Evolutionary conservation across 2,797 vertebrate genomes (phyloP), one percentile per base, ranked within the genome.

Genomic region (Hipposideros larvatus): DNA sequence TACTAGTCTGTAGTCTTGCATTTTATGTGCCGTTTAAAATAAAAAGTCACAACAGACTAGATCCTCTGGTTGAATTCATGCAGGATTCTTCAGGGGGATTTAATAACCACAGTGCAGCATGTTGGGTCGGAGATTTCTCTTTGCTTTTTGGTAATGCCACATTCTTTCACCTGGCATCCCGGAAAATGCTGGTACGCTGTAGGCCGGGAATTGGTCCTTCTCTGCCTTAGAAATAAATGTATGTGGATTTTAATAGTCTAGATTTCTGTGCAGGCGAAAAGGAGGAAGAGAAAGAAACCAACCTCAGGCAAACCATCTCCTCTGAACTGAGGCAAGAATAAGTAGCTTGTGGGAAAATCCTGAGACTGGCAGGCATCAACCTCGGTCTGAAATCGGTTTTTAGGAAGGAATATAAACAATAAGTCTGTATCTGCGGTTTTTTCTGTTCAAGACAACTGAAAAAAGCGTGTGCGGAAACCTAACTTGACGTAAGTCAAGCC

Each of bases 61-160:
- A 14, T 16, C 55, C 46, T 11, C 26, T 24, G 66, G 18, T 2
- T n/a, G 34, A 55, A 75, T 6, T 13, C 46, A 46, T 0, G 0
- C 4, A 61, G 65, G 7, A 26, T 63, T 51, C 53, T 21, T 63
- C 8, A 57, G 71, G 46, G 34, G 68, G n/a, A 82, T 11, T 31
- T 4, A 8, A 59, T 1, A 21, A 9, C 16, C 37, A 41, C 37
- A 13, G 11, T 0, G 31, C 28, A 63, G 16, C 53, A 57, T 7
- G 75, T 43, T 9, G 11, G 66, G 19, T 3, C 22, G 5, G 6
- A 31, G 57, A 15, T 0, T 13, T 57, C 28, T 11, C 63, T 46
- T 9, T 3, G 28, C 59, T 22, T 65, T 15, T 57, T 6, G 7
- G 34, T 9, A 34, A 65, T 0, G 34, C 6, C 31, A 21, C 2